phyloP scores from a whole-genome alignment of 2,797 vertebrate species.

The Sebastes variabilis region DNA sequence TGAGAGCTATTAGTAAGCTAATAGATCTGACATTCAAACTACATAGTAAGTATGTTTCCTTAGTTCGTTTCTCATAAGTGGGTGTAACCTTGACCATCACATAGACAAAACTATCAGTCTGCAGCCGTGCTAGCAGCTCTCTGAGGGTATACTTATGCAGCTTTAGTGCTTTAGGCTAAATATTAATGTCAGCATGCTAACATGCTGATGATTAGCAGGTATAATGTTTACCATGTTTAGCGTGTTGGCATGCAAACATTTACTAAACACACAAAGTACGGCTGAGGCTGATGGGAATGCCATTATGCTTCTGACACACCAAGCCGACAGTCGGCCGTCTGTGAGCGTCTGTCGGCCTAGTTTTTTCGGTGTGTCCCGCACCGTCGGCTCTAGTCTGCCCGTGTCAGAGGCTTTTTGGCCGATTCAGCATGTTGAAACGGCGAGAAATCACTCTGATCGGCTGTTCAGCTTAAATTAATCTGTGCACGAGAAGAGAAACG shows the following conservation, averaged over 20 bases:
- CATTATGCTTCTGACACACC: no score
- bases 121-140: background rate
- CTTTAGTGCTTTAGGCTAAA: background rate
- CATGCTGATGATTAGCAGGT: background rate
- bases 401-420: no score
- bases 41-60: background rate
- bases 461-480: no score
- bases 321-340: no score
- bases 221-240: background rate
- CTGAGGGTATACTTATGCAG: background rate
- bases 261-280: background rate
- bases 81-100: background rate
- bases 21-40: conserved; percentile 1
- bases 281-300: no score
- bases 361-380: no score
- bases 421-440: no score
- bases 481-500: no score
- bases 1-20: background rate
- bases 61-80: conserved; percentile 5
- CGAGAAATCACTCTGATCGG: no score
- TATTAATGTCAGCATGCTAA: background rate
- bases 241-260: background rate
- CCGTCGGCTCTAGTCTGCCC: no score
- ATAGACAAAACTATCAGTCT: background rate
- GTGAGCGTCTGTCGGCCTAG: no score